Conservation (phyloP, 2,113 vertebrate genomes). For the Cygnus buccinator region DNA sequence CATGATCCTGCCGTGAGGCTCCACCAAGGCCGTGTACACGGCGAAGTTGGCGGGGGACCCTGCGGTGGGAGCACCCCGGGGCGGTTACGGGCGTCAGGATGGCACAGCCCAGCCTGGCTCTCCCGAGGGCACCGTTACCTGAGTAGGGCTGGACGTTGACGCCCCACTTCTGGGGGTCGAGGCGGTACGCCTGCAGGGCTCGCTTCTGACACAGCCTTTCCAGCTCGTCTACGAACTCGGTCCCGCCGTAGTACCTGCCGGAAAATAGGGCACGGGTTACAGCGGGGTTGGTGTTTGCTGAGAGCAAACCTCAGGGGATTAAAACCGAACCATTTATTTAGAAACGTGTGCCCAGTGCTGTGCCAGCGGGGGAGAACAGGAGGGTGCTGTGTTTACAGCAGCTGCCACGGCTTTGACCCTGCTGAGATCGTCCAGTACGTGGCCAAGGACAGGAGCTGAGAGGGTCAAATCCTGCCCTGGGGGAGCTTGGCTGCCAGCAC, state of each 20-base stretch:
- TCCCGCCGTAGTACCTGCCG: slow-evolving; percentile 92
- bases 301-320: not conserved
- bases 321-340: not conserved
- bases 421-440: not conserved
- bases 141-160: slow-evolving; percentile 98
- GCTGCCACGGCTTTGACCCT: not conserved
- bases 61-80: not conserved
- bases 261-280: not conserved
- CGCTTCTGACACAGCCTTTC: slow-evolving; percentile 94
- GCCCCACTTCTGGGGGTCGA: slow-evolving; percentile 90
- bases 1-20: slow-evolving; percentile 97
- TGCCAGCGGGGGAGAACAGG: not conserved
- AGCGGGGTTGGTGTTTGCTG: not conserved
- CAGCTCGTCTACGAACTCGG: slow-evolving; percentile 91
- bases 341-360: not conserved
- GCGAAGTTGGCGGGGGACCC: slow-evolving; percentile 97
- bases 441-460: not conserved
- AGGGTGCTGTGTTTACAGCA: not conserved
- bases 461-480: not conserved
- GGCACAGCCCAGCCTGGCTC: not conserved
- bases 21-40: slow-evolving; percentile 92
- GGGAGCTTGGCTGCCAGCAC: not conserved
- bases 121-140: slow-evolving; percentile 74
- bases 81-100: fast-evolving
- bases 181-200: slow-evolving; percentile 84